Evolutionary conservation across 2,888 invertebrate genomes (phyloP), one percentile per base, ranked within the genome.

Genomic region (Lycia hirtaria): DNA sequence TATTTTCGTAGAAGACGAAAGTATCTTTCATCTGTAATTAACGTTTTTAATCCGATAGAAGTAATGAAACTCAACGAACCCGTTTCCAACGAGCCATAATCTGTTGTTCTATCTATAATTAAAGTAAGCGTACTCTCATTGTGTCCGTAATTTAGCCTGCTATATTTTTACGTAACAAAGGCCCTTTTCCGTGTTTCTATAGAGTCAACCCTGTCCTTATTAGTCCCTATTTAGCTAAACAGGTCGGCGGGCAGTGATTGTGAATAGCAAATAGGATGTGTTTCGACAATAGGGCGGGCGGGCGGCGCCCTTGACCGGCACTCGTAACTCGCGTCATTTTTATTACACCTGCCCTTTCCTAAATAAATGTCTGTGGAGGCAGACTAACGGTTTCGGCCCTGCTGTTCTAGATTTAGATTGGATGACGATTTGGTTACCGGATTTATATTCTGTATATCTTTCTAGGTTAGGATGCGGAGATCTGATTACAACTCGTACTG

Each of bases 261-360:
- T 76, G 78, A 74, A 76, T 75, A 71, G 72, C 70, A 72, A 76
- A 76, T 73, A 71, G 74, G 72, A 73, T 73, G 73, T 75, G 72
- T 76, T 76, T 76, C 73, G 70, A 68, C 67, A 75, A 76, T 77
- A 65, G 76, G 61, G 56, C 54, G 33, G 59, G 63, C 63, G 58
- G 47, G 20, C 12, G 58, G 58, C 50, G 61, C 60, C 65, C 60
- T 54, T 50, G 55, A 65, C 69, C 70, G 68, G 67, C 65, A 64
- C 64, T 63, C n/a, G 72, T 77, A 71, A 73, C 72, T 74, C 62
- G 61, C 67, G 71, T 72, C 70, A 73, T 71, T 77, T 77, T 76
- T 75, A 75, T 73, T 72, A 62, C 70, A 71, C 73, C 72, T 72
- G 55, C 28, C 48, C 41, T 35, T 48, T 33, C 40, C 69, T 74